Conservation (phyloP, 30 jellyfish, hydroid and myxozoan genomes). For the Hydractinia echinata region DNA sequence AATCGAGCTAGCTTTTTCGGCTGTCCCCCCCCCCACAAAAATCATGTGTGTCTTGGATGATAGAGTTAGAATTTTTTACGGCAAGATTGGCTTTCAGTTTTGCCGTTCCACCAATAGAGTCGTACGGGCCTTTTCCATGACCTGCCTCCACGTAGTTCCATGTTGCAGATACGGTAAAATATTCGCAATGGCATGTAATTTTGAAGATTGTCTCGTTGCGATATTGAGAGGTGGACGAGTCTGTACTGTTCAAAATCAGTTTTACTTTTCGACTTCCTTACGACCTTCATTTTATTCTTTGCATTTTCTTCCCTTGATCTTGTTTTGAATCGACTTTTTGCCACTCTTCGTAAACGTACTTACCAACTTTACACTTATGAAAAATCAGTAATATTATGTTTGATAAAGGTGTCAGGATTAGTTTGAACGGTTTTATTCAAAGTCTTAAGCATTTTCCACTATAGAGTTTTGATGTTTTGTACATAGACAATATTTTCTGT, state of each 20-base stretch:
- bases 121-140: conserved; percentile 8
- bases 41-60: conserved; percentile 11
- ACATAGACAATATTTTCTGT: neutral
- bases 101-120: conserved; percentile 27
- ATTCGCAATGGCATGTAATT: conserved; percentile 11
- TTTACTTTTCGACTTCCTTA: neutral
- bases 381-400: neutral
- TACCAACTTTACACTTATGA: neutral
- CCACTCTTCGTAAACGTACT: conserved; percentile 17
- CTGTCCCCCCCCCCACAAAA: conserved; percentile 6
- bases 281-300: neutral
- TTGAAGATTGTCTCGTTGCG: conserved; percentile 2
- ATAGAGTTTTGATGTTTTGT: neutral
- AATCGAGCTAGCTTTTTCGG: neutral
- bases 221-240: conserved; percentile 12
- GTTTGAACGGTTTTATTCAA: neutral
- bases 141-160: conserved; percentile 22
- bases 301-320: too few species aligned
- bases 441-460: neutral
- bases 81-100: conserved; percentile 18
- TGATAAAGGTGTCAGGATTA: neutral
- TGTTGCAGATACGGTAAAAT: neutral
- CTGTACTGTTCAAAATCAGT: neutral
- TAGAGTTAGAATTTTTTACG: conserved; percentile 12
- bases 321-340: neutral